These are phyloP conservation scores for Enteromius radiatus DNA, from an alignment of 2,797 vertebrate genomes.

Conservation along the genomic window DNA sequence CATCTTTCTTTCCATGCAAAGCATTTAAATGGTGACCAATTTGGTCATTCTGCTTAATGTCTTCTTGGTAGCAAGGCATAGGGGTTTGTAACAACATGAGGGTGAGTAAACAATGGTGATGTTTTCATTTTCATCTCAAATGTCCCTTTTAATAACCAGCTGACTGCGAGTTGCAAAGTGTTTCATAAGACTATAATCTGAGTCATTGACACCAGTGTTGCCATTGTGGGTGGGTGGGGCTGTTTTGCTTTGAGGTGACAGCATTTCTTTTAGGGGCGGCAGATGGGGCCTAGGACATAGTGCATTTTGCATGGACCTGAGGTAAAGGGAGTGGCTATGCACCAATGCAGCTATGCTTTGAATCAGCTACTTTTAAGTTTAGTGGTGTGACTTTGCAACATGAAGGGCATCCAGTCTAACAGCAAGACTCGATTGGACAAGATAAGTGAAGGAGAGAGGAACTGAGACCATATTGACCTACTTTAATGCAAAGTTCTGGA, in stretches of 20 bases:
- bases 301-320: slow-evolving; percentile 36
- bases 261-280: background rate
- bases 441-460: background rate
- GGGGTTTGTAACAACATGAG: background rate
- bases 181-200: slow-evolving; percentile 2
- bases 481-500: slow-evolving; percentile 28
- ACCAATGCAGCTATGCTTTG: slow-evolving; percentile 40
- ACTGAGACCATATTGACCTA: background rate
- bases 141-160: background rate
- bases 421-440: background rate
- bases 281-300: slow-evolving; percentile 21
- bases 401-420: background rate
- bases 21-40: background rate
- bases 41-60: background rate
- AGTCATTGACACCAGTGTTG: slow-evolving; percentile 2
- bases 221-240: slow-evolving; percentile 25
- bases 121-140: background rate
- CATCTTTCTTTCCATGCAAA: slow-evolving; percentile 3
- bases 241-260: slow-evolving; percentile 4
- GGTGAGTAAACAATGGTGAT: background rate
- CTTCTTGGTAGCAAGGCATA: background rate
- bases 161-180: background rate
- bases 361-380: slow-evolving; percentile 40
- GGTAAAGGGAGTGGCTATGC: slow-evolving; percentile 51
- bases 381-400: background rate